A percentile compares a stretch with the other conserved stretches of the same genome.
Evolutionary conservation across 2,888 invertebrate species (phyloP).

Genomic region (Glaucopsyche alexis): DNA sequence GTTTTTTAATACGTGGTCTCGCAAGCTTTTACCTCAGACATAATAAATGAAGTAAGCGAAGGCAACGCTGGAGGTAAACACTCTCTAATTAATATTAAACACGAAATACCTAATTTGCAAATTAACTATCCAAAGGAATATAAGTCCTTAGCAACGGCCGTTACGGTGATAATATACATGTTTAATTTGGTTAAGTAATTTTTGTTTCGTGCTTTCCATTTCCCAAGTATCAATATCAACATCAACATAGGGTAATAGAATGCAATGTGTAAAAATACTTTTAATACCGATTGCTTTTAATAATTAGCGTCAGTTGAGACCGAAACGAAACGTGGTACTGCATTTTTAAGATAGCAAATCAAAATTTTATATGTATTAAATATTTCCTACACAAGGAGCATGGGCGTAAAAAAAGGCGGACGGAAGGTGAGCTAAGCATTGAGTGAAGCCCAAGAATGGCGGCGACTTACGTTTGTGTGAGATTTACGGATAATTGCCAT

Average conservation of each 20-base stretch:
- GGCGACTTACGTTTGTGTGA: too few relatives aligned
- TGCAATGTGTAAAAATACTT: too few relatives aligned
- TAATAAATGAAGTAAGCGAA: not conserved
- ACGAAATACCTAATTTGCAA: constrained; percentile 17
- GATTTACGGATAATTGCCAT: too few relatives aligned
- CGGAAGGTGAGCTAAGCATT: too few relatives aligned
- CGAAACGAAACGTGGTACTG: too few relatives aligned
- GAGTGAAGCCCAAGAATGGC: too few relatives aligned
- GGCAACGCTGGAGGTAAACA: not conserved
- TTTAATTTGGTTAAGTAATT: not conserved
- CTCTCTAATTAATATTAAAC: constrained; percentile 14
- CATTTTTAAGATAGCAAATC: too few relatives aligned
- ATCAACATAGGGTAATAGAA: not conserved
- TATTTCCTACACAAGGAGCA: too few relatives aligned
- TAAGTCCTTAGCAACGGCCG: not conserved
- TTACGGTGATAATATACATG: not conserved
- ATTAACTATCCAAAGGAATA: not conserved
- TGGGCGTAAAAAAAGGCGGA: too few relatives aligned
- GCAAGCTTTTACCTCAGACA: constrained; percentile 1
- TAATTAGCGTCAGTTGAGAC: too few relatives aligned
- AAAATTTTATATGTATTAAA: too few relatives aligned
- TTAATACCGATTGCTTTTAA: too few relatives aligned
- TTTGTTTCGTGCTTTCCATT: not conserved
- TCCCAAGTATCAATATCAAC: constrained; percentile 4
- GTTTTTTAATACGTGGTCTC: constrained; percentile 5